Evolutionary conservation across 2,113 vertebrate genomes (phyloP), one percentile per base, ranked within the genome.

Genomic region (Tragulus kanchil): DNA sequence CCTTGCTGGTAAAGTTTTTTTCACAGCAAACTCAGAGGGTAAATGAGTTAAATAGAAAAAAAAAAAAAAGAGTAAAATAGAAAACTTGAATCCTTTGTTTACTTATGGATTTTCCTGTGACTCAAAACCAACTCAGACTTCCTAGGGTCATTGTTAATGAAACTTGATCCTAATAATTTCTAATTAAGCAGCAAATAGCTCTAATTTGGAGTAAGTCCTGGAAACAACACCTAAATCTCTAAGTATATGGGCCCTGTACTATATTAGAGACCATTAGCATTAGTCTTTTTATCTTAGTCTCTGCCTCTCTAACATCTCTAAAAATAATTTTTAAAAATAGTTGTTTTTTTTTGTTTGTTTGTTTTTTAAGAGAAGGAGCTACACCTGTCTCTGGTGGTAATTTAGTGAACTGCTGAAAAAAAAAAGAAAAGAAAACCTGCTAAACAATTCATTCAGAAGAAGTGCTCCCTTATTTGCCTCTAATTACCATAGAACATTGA

Each of bases 211-310:
- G 86, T 58, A 81, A 61, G 28, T 36, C 26, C 21, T 83, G 85
- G 50, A 96, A 92, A 94, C 64, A 65, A 78, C 61, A 86, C 7
- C 14, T 77, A 26, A 25, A 86, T 96, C 90, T 82, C 65, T 94
- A 85, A 90, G 31, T n/a, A 9, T 58, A 61, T 31, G 5, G 52
- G 17, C 52, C 45, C 65, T 90, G 21, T 21, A 19, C 31, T 84
- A 58, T 31, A 52, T 23, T 73, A 95, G 19, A 6, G n/a, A 77
- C 21, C 48, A 92, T 85, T 59, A 88, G 90, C 7, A 81, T 45
- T 59, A 8, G 69, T 23, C 50, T 61, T 79, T 58, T 75, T 36
- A 88, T 36, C 11, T 45, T 23, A 61, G 6, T 5, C 17, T 9
- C 56, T 67, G 7, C 14, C 64, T 88, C 50, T 87, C 75, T 90